Evolutionary conservation across 2,113 vertebrate species (phyloP).

Genomic region (Eolophus roseicapilla): DNA sequence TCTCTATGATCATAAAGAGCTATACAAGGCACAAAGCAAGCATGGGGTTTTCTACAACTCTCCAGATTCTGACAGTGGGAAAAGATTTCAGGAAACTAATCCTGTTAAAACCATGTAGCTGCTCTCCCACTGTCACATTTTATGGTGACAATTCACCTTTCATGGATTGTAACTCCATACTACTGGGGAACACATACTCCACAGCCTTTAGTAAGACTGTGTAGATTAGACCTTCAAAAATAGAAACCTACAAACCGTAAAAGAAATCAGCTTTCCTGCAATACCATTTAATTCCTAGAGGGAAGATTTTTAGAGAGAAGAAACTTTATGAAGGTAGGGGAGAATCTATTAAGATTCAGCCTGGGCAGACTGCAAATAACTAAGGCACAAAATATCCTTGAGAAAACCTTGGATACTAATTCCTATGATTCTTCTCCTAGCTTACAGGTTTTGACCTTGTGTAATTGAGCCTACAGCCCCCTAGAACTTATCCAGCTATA

Average conservation of each 20-base stretch:
- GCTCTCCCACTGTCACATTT: no score
- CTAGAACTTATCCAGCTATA: not conserved
- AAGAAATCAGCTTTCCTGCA: not conserved
- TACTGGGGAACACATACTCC: not conserved
- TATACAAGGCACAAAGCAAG: not conserved
- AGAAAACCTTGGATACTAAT: not conserved
- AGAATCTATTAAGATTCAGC: not conserved
- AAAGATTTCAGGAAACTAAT: not conserved
- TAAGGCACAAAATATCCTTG: not conserved
- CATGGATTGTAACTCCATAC: not conserved
- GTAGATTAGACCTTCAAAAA: not conserved
- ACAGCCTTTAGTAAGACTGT: rapidly evolving
- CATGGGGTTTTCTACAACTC: not conserved
- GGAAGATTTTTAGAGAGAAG: not conserved
- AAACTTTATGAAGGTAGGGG: not conserved
- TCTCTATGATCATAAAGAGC: not conserved
- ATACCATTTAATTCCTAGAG: not conserved
- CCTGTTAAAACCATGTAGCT: not conserved
- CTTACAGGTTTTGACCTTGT: not conserved
- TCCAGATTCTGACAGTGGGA: not conserved
- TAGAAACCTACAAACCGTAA: not conserved
- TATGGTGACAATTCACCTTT: not conserved
- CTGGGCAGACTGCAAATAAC: not conserved
- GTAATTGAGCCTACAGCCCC: not conserved
- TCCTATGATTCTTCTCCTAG: not conserved